Base-by-base conservation (phyloP, 2,888 invertebrate species). In the Colletes collaris region DNA sequence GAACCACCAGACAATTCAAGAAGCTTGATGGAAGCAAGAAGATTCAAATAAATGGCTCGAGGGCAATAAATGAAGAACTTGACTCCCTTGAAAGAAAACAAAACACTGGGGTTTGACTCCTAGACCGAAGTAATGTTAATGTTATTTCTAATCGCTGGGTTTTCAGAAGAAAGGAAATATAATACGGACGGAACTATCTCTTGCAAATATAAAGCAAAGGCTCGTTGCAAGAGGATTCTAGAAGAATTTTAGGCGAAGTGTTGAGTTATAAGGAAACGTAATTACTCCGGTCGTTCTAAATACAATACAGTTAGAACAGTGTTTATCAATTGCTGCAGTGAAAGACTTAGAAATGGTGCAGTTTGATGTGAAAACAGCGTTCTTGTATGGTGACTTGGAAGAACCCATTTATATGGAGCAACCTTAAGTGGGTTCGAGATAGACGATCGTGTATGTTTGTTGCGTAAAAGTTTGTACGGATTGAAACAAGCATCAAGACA, bases 141-240 rank as follows among this genome's bases (percentile, higher is more conserved):
- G 40, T 40, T 4, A 40, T 40, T 6, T 4, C 3, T 4, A 40
- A 40, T 6, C 40, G 40, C 6, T 87, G 88, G 86, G 78, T 84
- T 8, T 86, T 78, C 52, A 81, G 81, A 19, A 62, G 40, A 10
- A n/a, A n/a, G n/a, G n/a, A 89, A 88, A 72, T 35, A 35, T 1
- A 56, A 19, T 6, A 13, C n/a, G 7, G 35, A 37, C 56, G 56
- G 56, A 6, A 35, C 5, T 11, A 56, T 37, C 2, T n/a, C n/a
- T n/a, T 13, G 3, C 13, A 27, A 11, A 16, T 56, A 11, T 5
- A 56, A 37, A 13, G 37, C 37, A n/a, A 3, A 13, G 52, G n/a
- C 16, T 52, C 3, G n/a, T n/a, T 52, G 19, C 52, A 3, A 52
- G n/a, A 16, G 52, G 16, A 52, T 40, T 3, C 6, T 40, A 3